Conservation (phyloP, 2,888 invertebrate species). For the Acanthosepion lycidas region DNA sequence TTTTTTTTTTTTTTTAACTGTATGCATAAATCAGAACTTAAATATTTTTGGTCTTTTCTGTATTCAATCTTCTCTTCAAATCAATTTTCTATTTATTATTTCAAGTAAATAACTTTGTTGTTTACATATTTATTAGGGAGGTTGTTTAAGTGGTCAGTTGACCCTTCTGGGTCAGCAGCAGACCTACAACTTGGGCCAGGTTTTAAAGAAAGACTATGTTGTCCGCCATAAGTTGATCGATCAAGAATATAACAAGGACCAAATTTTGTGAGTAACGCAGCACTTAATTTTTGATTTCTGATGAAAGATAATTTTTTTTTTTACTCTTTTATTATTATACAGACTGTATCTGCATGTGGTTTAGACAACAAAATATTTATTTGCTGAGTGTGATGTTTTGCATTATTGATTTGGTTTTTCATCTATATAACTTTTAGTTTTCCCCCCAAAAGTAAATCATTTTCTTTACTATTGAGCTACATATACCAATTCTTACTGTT, state of each 20-base stretch:
- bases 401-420: no score
- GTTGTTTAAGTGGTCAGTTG: slow-evolving; percentile 61
- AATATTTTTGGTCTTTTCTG: not conserved
- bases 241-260: slow-evolving; percentile 53
- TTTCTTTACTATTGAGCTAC: no score
- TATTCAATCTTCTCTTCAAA: not conserved
- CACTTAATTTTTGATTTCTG: not conserved
- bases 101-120: not conserved
- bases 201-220: slow-evolving; percentile 62
- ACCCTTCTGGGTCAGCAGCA: slow-evolving; percentile 68
- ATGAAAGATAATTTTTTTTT: not conserved
- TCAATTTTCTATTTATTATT: not conserved
- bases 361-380: no score
- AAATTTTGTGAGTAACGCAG: slow-evolving; percentile 57
- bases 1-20: not conserved
- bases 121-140: slow-evolving; percentile 55
- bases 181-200: slow-evolving; percentile 63
- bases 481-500: no score
- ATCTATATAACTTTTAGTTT: no score
- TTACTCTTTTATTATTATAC: no score
- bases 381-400: no score
- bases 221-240: slow-evolving; percentile 55
- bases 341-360: no score
- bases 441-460: no score
- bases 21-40: no score